A percentile compares a stretch with the other conserved stretches of the same genome.
Conservation (phyloP, 2,888 invertebrate genomes). For the Heliconius hortense region DNA sequence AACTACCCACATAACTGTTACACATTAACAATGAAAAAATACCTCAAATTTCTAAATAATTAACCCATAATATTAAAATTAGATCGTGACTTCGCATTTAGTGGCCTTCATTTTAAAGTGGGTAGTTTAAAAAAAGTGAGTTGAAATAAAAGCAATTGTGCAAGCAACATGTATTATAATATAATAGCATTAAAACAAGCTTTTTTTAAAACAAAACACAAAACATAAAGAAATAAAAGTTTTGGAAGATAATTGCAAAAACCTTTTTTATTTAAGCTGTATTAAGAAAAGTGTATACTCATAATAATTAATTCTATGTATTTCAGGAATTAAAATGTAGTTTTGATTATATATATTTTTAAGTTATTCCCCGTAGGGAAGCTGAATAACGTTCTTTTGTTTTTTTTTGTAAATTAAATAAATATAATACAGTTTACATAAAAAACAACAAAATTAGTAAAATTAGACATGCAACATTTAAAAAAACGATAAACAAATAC, state of each 20-base stretch:
- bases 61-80: not conserved
- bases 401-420: not conserved
- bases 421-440: constrained; percentile 4
- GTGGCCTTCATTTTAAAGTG: not conserved
- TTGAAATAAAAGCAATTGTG: constrained; percentile 2
- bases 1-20: constrained; percentile 13
- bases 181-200: constrained; percentile 6
- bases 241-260: not conserved
- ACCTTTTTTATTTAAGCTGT: not conserved
- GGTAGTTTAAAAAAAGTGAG: constrained; percentile 1
- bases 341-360: no score
- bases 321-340: no score
- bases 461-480: constrained; percentile 14
- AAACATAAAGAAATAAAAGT: not conserved
- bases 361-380: not conserved
- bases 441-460: not conserved
- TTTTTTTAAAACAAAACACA: constrained; percentile 1
- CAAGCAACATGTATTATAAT: constrained; percentile 2
- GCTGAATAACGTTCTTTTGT: no score
- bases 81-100: not conserved
- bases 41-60: not conserved
- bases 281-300: not conserved
- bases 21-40: not conserved
- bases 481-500: not conserved
- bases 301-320: not conserved